These are phyloP conservation scores for Montipora capitata DNA, from an alignment of 92 coral and sea anemone species.

Conservation along the genomic window DNA sequence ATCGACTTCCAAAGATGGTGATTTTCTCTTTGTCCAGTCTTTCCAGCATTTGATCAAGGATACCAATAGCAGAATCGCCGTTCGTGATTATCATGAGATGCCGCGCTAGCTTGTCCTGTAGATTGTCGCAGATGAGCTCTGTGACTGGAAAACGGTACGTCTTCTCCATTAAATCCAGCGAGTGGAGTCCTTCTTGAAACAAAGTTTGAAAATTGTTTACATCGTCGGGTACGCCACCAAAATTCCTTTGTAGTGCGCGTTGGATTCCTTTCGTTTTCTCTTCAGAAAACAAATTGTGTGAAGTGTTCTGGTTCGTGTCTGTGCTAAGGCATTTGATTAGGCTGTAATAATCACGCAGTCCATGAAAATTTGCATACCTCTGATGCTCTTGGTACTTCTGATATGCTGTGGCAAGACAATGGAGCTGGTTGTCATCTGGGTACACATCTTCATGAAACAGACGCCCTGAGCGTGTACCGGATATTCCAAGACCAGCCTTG, in stretches of 20 bases:
- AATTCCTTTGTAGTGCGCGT: slow-evolving; percentile 90
- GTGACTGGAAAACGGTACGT: slow-evolving; percentile 67
- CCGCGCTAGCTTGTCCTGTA: slow-evolving; percentile 86
- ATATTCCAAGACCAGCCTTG: slow-evolving; percentile 12
- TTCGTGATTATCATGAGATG: slow-evolving; percentile 97
- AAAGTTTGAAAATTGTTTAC: slow-evolving; percentile 78
- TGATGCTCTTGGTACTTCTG: slow-evolving; percentile 82
- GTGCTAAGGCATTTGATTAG: slow-evolving; percentile 89
- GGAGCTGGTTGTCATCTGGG: slow-evolving; percentile 64
- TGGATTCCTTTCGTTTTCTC: slow-evolving; percentile 76
- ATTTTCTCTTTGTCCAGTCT: slow-evolving; percentile 90
- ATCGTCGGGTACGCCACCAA: slow-evolving; percentile 91
- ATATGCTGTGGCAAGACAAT: slow-evolving; percentile 92
- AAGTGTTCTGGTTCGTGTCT: slow-evolving; percentile 5
- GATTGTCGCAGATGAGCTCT: slow-evolving; percentile 86
- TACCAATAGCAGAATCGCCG: slow-evolving; percentile 97
- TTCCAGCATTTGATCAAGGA: slow-evolving; percentile 82
- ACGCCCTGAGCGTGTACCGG: slow-evolving; percentile 41
- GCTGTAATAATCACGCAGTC: slow-evolving; percentile 98
- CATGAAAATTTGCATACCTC: slow-evolving; percentile 89
- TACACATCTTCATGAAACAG: neutral
- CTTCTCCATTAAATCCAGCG: slow-evolving; percentile 45
- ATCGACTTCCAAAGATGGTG: slow-evolving; percentile 95
- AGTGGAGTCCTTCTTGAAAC: slow-evolving; percentile 79
- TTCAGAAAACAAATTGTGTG: neutral